Evolutionary conservation across 2,113 vertebrate genomes (phyloP).

Genomic region (Xiphophorus maculatus): DNA sequence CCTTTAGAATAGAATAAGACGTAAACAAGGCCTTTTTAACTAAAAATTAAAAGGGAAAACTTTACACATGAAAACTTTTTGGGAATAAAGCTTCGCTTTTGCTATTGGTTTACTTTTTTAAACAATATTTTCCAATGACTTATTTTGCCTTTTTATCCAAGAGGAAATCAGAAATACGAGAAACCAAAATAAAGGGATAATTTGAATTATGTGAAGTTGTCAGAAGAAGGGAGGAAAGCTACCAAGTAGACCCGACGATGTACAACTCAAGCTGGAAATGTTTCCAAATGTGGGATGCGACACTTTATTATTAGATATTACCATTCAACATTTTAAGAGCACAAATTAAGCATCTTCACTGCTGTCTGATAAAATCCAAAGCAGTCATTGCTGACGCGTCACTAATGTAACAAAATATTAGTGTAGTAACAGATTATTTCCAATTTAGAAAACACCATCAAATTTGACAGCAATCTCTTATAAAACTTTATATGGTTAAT

Average conservation of each 20-base stretch:
- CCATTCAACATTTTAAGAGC: background rate
- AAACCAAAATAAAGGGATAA: background rate
- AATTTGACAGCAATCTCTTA: too few relatives aligned
- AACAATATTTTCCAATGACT: conserved; percentile 44
- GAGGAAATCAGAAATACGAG: conserved; percentile 32
- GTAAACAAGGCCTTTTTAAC: conserved; percentile 70
- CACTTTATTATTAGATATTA: background rate
- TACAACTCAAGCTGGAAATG: background rate
- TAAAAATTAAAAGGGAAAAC: conserved; percentile 70
- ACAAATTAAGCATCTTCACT: background rate
- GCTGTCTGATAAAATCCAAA: background rate
- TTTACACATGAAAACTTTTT: conserved; percentile 46
- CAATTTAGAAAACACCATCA: too few relatives aligned
- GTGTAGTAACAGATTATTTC: background rate
- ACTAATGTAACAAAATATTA: background rate
- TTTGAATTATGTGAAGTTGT: background rate
- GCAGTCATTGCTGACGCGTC: background rate
- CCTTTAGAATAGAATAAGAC: conserved; percentile 86
- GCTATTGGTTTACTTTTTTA: conserved; percentile 53
- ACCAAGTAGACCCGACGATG: background rate
- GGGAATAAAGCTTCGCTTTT: conserved; percentile 35
- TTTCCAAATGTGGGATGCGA: background rate
- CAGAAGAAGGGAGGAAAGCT: background rate
- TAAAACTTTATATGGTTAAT: too few relatives aligned
- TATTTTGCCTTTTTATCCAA: conserved; percentile 59